Base-by-base conservation (phyloP, 2,888 invertebrate genomes). In the Imbricaverruca yamaguchii region DNA sequence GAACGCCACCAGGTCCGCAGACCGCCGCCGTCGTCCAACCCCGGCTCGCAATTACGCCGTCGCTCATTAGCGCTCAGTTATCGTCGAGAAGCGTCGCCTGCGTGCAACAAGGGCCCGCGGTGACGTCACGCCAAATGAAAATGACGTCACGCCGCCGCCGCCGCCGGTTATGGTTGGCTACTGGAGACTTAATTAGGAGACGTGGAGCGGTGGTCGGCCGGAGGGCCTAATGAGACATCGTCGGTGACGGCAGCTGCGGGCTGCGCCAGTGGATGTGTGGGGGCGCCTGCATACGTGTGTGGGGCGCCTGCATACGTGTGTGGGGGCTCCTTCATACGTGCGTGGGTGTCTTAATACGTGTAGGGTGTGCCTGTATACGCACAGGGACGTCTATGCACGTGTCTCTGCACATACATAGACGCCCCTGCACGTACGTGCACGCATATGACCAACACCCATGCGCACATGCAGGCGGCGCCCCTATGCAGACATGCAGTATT, bases 101-200 rank as follows among this genome's bases (percentile, higher is more conserved):
- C 67, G 23, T 18, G 18, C 69, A 25, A 25, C 69, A 39, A 69
- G 69, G 69, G 53, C 69, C 39, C 69, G 67, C 39, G 13, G n/a
- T 69, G 69, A 69, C 69, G 69, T 69, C 69, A 69, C 59, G 67
- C 69, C 39, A 18, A 18, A 69, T 69, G 69, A 69, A 69, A 69
- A 18, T 69, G 69, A 69, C 69, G 69, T 69, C 69, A 69, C 67
- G 67, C 39, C 8, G 69, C 39, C 39, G 69, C 39, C 39, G 15
- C 25, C 67, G 67, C 39, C 59, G 69, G 69, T 69, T 69, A 69
- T 69, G 69, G 21, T 53, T 53, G 69, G 13, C 69, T 69, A 53
- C 69, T 69, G 69, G 69, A n/a, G 69, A 69, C 69, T 69, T 69
- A 69, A 69, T 69, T 69, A 69, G 39, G 53, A 25, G 69, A 69